Percentiles rank a stretch among this genome's conserved stretches.
Conservation (phyloP, 2,797 vertebrate species). For the Channa striata region DNA sequence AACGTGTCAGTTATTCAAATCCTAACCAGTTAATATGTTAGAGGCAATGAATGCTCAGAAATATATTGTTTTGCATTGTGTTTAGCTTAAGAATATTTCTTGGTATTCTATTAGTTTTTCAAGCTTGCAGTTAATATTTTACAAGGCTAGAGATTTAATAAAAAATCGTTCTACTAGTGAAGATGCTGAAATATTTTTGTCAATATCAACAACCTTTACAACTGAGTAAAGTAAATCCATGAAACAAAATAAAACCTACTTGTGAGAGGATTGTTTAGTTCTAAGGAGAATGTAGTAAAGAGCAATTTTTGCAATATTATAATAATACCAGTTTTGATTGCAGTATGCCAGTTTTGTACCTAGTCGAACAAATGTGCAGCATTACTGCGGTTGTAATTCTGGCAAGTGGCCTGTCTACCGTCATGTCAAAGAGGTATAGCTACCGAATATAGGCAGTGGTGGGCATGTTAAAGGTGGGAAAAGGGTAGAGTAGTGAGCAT, state of each 20-base stretch:
- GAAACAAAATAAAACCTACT: background rate
- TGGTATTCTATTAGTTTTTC: background rate
- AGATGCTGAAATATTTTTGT: background rate
- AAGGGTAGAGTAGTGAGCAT: too few species aligned
- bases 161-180: background rate
- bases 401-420: background rate
- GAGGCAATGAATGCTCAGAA: too few species aligned
- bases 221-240: background rate
- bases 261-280: background rate
- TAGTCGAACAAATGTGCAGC: background rate
- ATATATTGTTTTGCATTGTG: too few species aligned
- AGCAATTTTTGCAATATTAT: background rate
- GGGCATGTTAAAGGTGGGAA: too few species aligned
- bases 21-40: background rate
- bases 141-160: background rate
- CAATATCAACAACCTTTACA: background rate
- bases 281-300: background rate
- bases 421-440: background rate
- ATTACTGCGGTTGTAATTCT: background rate
- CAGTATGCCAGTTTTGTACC: background rate
- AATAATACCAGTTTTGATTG: too few species aligned
- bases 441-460: too few species aligned
- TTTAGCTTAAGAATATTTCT: background rate
- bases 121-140: background rate
- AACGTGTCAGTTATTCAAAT: background rate